These are phyloP conservation scores for Eulacestoma nigropectus DNA, from an alignment of 2,113 vertebrate genomes.

Conservation along the genomic window DNA sequence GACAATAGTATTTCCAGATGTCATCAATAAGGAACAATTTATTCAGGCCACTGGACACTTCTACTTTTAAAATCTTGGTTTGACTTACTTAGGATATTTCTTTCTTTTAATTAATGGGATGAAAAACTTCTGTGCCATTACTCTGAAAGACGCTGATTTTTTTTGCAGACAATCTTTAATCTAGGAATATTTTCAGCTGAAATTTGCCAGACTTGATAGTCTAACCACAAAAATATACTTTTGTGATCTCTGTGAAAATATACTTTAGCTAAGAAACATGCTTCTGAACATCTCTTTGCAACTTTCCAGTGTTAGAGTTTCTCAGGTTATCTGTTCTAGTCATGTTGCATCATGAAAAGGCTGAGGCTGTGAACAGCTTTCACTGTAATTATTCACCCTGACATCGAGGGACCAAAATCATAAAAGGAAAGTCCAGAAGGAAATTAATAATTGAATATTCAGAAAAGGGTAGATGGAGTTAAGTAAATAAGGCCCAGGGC, in stretches of 20 bases:
- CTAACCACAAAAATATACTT: background rate
- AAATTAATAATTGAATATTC: slow-evolving; percentile 55
- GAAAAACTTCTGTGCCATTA: background rate
- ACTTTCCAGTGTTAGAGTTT: background rate
- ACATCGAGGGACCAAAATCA: slow-evolving; percentile 4
- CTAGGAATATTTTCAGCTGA: background rate
- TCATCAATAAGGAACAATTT: background rate
- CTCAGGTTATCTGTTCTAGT: background rate
- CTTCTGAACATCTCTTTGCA: background rate
- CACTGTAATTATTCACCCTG: slow-evolving; percentile 30
- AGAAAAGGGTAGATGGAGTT: slow-evolving; percentile 36
- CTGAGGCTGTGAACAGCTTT: background rate
- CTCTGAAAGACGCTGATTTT: background rate
- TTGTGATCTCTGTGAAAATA: background rate
- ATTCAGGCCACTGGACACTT: background rate
- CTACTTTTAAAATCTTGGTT: background rate
- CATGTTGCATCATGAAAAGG: background rate
- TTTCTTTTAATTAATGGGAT: background rate
- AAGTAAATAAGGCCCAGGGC: slow-evolving; percentile 44
- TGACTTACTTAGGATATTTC: background rate
- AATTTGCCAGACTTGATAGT: background rate
- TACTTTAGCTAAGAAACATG: background rate
- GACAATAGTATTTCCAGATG: background rate
- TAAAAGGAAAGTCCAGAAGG: slow-evolving; percentile 26
- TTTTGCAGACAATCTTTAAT: background rate